phyloP scores from a whole-genome alignment of 2,113 vertebrate species.

The Cygnus buccinator region DNA sequence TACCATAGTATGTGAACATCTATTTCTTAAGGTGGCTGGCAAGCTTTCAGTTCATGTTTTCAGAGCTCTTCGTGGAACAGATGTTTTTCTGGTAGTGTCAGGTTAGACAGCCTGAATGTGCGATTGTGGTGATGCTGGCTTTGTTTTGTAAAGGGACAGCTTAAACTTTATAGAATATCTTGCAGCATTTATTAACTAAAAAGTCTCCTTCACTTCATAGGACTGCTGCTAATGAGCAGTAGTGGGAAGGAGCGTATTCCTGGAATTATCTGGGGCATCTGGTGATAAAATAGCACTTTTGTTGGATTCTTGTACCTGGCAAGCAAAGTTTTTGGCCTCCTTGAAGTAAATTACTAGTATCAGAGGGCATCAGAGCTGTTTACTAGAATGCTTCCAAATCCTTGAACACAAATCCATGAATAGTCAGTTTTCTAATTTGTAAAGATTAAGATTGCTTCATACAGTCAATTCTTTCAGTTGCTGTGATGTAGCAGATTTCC shows the following conservation, averaged over 20 bases:
- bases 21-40: background rate
- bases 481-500: background rate
- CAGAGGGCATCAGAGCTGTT: background rate
- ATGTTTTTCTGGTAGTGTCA: background rate
- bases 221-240: background rate
- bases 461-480: background rate
- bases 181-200: background rate
- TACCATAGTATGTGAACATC: background rate
- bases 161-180: background rate
- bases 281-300: background rate
- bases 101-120: background rate
- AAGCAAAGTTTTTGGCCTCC: background rate
- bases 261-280: background rate
- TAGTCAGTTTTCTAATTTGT: background rate
- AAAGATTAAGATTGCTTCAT: background rate
- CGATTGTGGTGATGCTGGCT: background rate
- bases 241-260: background rate
- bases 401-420: background rate
- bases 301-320: no score
- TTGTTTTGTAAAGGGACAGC: background rate
- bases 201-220: background rate
- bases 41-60: background rate
- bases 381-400: background rate
- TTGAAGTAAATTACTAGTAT: background rate
- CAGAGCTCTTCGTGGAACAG: background rate